phyloP scores from a whole-genome alignment of 2,797 vertebrate species.

The Morelia viridis region DNA sequence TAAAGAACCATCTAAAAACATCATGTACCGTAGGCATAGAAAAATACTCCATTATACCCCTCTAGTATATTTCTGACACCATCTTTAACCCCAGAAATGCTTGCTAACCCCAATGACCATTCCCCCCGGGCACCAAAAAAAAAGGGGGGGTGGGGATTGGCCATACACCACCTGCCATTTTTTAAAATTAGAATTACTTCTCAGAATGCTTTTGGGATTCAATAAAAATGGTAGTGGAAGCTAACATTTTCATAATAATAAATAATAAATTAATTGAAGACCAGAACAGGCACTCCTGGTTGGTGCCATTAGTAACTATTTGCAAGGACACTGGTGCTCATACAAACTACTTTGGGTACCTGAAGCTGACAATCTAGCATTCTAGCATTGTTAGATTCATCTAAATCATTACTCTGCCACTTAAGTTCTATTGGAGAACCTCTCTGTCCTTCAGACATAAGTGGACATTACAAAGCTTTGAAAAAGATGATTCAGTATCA shows the following conservation, averaged over 20 bases:
- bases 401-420: not conserved
- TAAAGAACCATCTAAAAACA: not conserved
- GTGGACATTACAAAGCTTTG: too few species aligned
- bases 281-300: not conserved
- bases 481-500: not conserved
- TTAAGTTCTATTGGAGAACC: not conserved
- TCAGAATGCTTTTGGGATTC: not conserved
- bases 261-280: not conserved
- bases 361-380: not conserved
- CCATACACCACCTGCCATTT: too few species aligned
- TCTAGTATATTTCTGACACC: not conserved
- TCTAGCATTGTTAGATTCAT: not conserved
- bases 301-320: not conserved
- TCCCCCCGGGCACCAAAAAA: too few species aligned
- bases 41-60: not conserved
- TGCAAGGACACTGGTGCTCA: not conserved
- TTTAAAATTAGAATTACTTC: too few species aligned
- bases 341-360: not conserved
- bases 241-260: not conserved
- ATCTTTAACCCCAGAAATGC: not conserved
- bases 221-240: not conserved
- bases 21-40: not conserved
- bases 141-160: too few species aligned
- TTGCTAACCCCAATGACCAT: not conserved
- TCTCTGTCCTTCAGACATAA: not conserved